phyloP scores from a whole-genome alignment of 2,888 invertebrate species.

The Girardia tigrina region DNA sequence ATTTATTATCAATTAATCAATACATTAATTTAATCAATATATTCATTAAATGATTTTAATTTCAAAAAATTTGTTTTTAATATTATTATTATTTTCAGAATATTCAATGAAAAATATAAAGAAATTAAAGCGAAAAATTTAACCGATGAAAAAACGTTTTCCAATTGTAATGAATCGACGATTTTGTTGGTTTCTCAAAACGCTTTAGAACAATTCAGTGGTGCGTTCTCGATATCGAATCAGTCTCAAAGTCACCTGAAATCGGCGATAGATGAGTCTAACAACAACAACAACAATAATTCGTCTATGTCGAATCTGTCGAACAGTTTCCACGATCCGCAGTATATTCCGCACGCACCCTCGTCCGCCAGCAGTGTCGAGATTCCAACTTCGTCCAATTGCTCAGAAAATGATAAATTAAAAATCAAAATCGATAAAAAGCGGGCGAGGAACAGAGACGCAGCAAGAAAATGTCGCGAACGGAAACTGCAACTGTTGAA shows the following conservation, averaged over 20 bases:
- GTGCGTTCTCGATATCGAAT: neutral
- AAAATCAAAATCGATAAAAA: slow-evolving; percentile 32
- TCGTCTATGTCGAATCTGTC: neutral
- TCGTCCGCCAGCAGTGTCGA: neutral
- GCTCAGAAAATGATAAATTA: slow-evolving; percentile 7
- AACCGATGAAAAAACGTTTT: slow-evolving; percentile 5
- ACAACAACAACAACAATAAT: neutral
- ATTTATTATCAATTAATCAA: too few species aligned
- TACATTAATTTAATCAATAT: too few species aligned
- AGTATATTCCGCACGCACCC: slow-evolving; percentile 10
- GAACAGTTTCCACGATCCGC: neutral
- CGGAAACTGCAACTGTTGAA: slow-evolving; percentile 32
- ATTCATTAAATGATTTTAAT: too few species aligned
- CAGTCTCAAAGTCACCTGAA: neutral
- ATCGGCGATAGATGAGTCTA: neutral
- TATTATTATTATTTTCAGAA: neutral
- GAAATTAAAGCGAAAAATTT: slow-evolving; percentile 10
- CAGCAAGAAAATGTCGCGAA: slow-evolving; percentile 35
- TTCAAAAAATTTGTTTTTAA: neutral
- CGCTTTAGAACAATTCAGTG: neutral
- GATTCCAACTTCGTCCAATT: neutral
- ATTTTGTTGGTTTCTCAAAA: slow-evolving; percentile 3
- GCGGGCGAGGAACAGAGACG: slow-evolving; percentile 32
- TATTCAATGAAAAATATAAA: neutral
- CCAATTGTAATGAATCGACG: slow-evolving; percentile 5